These are phyloP conservation scores for Hozukius guyotensis DNA, from an alignment of 2,797 vertebrate genomes.

Conservation along the genomic window DNA sequence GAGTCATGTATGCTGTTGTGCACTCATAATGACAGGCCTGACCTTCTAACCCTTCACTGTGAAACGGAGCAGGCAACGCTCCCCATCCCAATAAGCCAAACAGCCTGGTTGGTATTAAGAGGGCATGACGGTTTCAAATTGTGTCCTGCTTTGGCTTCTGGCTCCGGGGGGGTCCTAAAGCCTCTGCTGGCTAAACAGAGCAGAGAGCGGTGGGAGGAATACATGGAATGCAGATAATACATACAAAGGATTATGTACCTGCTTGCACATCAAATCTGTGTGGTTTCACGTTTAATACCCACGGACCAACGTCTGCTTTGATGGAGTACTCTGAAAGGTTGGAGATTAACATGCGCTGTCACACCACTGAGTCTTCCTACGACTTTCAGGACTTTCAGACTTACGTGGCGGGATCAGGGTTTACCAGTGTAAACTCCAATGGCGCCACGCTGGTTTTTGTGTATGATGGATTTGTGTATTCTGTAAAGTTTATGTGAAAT, in stretches of 20 bases:
- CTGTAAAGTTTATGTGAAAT: conserved; percentile 12
- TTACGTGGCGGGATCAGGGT: conserved; percentile 37
- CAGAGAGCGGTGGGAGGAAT: conserved; percentile 56
- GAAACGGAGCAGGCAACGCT: conserved; percentile 61
- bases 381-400: conserved; percentile 42
- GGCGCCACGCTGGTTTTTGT: conserved; percentile 1
- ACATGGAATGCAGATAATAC: conserved; percentile 75
- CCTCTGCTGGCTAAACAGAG: conserved; percentile 61
- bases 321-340: conserved; percentile 59
- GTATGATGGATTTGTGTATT: conserved; percentile 4
- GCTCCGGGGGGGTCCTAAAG: conserved; percentile 63
- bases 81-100: conserved; percentile 72
- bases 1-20: conserved; percentile 52
- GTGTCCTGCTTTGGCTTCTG: conserved; percentile 59
- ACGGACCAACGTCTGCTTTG: conserved; percentile 57
- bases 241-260: conserved; percentile 76
- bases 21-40: conserved; percentile 68
- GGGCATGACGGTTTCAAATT: conserved; percentile 65
- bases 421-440: conserved; percentile 18
- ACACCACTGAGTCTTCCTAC: conserved; percentile 27
- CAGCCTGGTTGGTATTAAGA: conserved; percentile 69
- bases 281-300: conserved; percentile 70
- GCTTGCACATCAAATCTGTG: conserved; percentile 67
- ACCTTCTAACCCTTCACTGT: conserved; percentile 75
- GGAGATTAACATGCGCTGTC: conserved; percentile 55